Percentiles rank a stretch among this genome's conserved stretches.
Conservation (phyloP, 2,888 invertebrate species). For the Caenorhabditis japonica region DNA sequence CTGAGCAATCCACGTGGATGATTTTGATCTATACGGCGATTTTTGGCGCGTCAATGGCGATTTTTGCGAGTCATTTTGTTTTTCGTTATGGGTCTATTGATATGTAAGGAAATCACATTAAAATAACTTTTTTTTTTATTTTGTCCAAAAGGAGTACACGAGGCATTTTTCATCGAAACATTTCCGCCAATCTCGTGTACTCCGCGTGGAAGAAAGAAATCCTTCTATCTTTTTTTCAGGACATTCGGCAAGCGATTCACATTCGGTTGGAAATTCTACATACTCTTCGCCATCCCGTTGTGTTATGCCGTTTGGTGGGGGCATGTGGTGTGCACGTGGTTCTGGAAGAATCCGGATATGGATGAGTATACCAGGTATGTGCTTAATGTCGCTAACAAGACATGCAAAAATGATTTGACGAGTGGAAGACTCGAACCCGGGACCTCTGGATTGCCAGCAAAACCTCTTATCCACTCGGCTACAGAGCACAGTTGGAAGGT, state of each 20-base stretch:
- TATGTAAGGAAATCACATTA: too few relatives aligned
- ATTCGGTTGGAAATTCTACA: slow-evolving; percentile 12
- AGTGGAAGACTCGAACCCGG: too few relatives aligned
- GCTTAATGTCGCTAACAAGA: not conserved
- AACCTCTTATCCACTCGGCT: too few relatives aligned
- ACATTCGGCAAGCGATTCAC: slow-evolving; percentile 9
- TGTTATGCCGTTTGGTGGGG: slow-evolving; percentile 24
- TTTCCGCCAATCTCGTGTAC: too few relatives aligned
- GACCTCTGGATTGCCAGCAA: too few relatives aligned
- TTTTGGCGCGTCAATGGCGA: slow-evolving; percentile 38
- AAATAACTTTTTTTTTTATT: too few relatives aligned
- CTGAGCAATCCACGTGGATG: slow-evolving; percentile 5
- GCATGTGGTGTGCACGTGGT: slow-evolving; percentile 13
- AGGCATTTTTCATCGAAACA: too few relatives aligned
- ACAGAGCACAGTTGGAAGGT: too few relatives aligned
- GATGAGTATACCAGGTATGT: slow-evolving; percentile 28
- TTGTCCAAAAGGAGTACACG: not conserved
- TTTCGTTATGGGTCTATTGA: slow-evolving; percentile 33
- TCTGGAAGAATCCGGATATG: slow-evolving; percentile 15
- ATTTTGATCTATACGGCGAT: slow-evolving; percentile 34
- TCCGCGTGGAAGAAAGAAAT: too few relatives aligned
- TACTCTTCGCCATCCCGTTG: slow-evolving; percentile 26
- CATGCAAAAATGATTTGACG: not conserved
- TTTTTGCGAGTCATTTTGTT: slow-evolving; percentile 33
- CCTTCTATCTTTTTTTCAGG: too few relatives aligned